Conservation (phyloP, 2,113 vertebrate species). For the Meriones unguiculatus region DNA sequence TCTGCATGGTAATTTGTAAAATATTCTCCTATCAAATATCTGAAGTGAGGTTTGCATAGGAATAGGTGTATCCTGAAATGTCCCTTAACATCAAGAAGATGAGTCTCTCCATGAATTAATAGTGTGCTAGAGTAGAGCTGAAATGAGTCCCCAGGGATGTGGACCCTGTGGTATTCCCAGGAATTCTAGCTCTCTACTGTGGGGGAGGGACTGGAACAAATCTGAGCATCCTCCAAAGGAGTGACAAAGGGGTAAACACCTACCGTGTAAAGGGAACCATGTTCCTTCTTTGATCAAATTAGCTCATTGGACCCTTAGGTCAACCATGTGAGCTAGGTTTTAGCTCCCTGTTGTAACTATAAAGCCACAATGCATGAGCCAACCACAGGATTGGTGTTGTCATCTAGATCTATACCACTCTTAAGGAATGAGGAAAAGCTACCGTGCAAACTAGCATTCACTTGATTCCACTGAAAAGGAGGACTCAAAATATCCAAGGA, state of each 20-base stretch:
- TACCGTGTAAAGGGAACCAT: neutral
- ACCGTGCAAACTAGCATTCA: neutral
- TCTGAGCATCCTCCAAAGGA: neutral
- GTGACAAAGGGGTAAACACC: neutral
- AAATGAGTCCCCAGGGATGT: neutral
- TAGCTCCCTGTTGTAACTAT: neutral
- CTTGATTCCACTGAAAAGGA: too few species aligned
- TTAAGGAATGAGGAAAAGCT: neutral
- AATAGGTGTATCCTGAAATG: neutral
- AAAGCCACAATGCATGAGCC: neutral
- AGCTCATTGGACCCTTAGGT: neutral
- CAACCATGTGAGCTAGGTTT: neutral
- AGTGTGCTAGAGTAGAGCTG: neutral
- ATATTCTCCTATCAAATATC: neutral
- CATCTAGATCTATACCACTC: neutral
- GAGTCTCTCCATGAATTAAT: neutral
- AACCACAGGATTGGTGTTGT: neutral
- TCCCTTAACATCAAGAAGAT: neutral
- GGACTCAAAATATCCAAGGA: accelerated
- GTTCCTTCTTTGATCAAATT: neutral
- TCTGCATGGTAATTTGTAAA: conserved; percentile 19
- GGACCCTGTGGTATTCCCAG: neutral
- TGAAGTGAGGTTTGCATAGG: neutral
- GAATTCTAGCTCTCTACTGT: neutral
- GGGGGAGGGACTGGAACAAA: neutral